These are phyloP conservation scores for Tetanocera ferruginea DNA, from an alignment of 2,888 invertebrate genomes.

Conservation along the genomic window DNA sequence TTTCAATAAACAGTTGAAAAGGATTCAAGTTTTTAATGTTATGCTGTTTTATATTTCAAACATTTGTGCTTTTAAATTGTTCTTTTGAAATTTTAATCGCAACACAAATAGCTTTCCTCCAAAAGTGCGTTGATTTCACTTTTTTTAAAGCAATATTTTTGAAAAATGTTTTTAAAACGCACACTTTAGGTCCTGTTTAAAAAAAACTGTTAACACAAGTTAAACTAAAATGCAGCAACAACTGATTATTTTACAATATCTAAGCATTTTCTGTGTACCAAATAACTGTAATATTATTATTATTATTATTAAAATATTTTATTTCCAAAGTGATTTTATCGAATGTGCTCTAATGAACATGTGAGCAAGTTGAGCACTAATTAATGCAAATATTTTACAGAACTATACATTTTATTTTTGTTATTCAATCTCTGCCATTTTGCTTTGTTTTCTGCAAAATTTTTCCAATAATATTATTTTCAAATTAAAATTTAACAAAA, in stretches of 20 bases:
- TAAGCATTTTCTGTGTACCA: not conserved
- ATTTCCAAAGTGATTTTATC: not conserved
- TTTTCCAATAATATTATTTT: not conserved
- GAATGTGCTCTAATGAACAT: too few relatives aligned
- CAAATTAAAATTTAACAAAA: conserved; percentile 1
- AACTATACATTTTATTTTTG: not conserved
- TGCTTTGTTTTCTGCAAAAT: not conserved
- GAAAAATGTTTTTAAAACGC: too few relatives aligned
- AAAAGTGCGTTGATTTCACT: too few relatives aligned
- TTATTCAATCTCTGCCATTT: not conserved
- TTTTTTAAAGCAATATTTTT: too few relatives aligned
- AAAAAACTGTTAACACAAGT: not conserved
- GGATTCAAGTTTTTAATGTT: too few relatives aligned
- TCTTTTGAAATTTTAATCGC: too few relatives aligned
- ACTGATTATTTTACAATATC: not conserved
- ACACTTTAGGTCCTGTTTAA: not conserved
- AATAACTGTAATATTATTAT: not conserved
- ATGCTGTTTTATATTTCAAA: too few relatives aligned
- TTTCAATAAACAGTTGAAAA: too few relatives aligned
- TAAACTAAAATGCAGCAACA: not conserved
- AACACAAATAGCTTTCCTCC: too few relatives aligned
- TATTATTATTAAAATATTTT: not conserved
- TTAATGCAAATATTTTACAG: too few relatives aligned
- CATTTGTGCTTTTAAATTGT: too few relatives aligned
- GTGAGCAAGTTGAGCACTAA: too few relatives aligned